Evolutionary conservation across 2,113 vertebrate species (phyloP).

Genomic region (Progne subis): DNA sequence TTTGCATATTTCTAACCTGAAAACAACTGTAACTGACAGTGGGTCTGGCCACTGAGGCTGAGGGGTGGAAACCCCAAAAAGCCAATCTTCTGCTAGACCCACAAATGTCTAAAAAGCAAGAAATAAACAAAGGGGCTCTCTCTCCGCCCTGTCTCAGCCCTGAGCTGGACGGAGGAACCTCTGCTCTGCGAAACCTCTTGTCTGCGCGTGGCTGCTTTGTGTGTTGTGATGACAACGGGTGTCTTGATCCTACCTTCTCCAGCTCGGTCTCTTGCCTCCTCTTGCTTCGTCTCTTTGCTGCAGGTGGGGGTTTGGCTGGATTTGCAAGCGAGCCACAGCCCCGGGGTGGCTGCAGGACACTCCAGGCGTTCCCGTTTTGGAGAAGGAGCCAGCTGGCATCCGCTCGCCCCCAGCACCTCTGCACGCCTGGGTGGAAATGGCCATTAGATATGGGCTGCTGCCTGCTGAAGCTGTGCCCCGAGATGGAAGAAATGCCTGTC

Average conservation of each 20-base stretch:
- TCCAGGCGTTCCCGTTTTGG: accelerated
- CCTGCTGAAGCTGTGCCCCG: neutral
- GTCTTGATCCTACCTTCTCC: neutral
- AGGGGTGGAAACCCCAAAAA: no score
- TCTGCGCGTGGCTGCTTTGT: no score
- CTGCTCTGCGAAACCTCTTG: no score
- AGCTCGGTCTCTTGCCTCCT: neutral
- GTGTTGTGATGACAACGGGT: no score
- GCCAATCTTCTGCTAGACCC: no score
- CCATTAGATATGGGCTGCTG: accelerated
- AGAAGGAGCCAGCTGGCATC: neutral
- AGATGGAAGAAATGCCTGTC: neutral
- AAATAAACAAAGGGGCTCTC: no score
- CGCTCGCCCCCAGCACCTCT: accelerated
- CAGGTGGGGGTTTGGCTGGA: neutral
- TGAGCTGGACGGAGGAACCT: no score
- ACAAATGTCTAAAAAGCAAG: no score
- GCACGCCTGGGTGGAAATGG: neutral
- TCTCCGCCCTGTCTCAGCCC: no score
- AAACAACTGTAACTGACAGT: no score
- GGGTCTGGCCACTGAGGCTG: no score
- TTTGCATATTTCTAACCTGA: no score
- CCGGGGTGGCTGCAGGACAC: neutral
- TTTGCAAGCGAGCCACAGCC: neutral
- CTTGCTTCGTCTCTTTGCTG: neutral